Base-by-base conservation (phyloP, 2,888 invertebrate genomes). In the Linnaemya tessellans region DNA sequence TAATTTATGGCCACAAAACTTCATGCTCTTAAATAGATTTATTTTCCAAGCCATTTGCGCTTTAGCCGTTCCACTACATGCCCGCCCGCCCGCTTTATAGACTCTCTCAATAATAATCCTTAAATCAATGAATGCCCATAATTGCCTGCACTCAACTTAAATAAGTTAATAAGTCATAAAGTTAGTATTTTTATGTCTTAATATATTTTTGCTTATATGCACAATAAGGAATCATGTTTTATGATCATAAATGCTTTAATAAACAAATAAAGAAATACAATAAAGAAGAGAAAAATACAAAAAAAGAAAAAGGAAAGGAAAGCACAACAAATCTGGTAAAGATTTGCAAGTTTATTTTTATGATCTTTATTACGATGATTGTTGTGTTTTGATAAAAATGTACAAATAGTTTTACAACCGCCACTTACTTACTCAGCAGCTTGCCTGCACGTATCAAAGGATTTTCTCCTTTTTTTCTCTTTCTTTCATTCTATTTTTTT, bases 181-280 rank as follows among this genome's bases (percentile, higher is more conserved):
- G 70, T 64, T 15, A 41, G 3, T 58, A 58, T 65, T 65, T 80
- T 73, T 73, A 80, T 80, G 65, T 56, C 56, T 73, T 35, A 54
- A 73, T 73, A 64, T 30, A 8, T 11, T 15, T 51, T 25, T 30
- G 20, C 46, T 25, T 38, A 22, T 38, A 58, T 43, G 58, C 22
- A 22, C 58, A 65, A 80, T 70, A 80, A 75, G 75, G 71, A 75
- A 64, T 64, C 80, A 80, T 75, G 74, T 68, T 84, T 65, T 71
- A 75, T 62, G 64, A 62, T 65, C 30, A 51, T 65, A 80, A 70
- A 80, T 75, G 75, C 67, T 84, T 68, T 46, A 46, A 60, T 54
- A 58, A 67, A 54, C 43, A 84, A 60, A 64, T 22, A 64, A 41
- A 65, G 35, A 46, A 11, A 58, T 7, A 60, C 13, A 54, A 41